A percentile compares a stretch with the other conserved stretches of the same genome.
These are phyloP conservation scores for Catocala fraxini DNA, from an alignment of 2,888 invertebrate species.

Conservation along the genomic window DNA sequence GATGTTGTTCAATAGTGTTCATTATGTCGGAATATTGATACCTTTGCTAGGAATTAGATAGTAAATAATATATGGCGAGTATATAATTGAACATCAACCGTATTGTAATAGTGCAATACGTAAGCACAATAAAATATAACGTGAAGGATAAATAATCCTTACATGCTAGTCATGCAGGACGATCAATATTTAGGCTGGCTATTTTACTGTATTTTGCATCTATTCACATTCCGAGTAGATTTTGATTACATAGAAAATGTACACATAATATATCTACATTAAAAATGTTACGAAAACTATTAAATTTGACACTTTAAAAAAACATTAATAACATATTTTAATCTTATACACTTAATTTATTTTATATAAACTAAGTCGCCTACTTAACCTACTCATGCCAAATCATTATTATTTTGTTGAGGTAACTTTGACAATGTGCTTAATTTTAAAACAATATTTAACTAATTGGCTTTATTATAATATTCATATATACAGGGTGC, in stretches of 20 bases:
- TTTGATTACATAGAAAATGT: conserved; percentile 25
- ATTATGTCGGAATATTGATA: neutral
- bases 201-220: conserved; percentile 24
- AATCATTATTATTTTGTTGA: conserved; percentile 20
- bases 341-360: neutral
- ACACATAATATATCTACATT: conserved; percentile 2
- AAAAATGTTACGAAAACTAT: neutral
- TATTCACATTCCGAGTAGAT: conserved; percentile 49
- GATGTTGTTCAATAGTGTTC: conserved; percentile 16
- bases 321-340: conserved; percentile 1
- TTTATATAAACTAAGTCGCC: conserved; percentile 9
- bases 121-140: conserved; percentile 57
- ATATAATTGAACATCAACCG: conserved; percentile 37
- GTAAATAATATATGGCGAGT: neutral
- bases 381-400: conserved; percentile 36
- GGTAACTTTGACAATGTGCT: conserved; percentile 15
- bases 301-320: neutral
- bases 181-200: conserved; percentile 39
- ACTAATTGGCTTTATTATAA: too few species aligned
- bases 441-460: neutral
- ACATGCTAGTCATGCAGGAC: conserved; percentile 69
- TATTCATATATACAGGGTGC: too few species aligned
- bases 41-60: neutral
- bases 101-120: conserved; percentile 45
- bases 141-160: conserved; percentile 46